These are phyloP conservation scores for Papilio polyxenes DNA, from an alignment of 1,140 invertebrate genomes.

Conservation along the genomic window DNA sequence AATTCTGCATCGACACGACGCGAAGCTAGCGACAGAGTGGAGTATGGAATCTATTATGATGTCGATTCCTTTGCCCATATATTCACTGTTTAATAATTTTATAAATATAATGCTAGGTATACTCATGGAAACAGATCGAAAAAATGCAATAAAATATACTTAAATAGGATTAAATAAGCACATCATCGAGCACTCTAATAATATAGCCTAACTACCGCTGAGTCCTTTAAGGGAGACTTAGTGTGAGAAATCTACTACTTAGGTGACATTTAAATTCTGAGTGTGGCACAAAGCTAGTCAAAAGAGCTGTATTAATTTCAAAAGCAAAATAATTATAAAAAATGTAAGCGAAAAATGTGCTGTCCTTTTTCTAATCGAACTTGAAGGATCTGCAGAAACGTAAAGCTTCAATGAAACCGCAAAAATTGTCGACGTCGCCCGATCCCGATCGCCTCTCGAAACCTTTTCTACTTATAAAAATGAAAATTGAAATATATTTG, in stretches of 20 bases:
- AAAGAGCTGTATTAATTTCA: not conserved
- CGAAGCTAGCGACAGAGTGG: not conserved
- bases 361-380: not conserved
- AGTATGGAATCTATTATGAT: not conserved
- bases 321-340: not conserved
- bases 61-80: not conserved
- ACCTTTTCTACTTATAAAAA: slow-evolving; percentile 23
- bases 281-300: not conserved
- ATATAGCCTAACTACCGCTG: no score
- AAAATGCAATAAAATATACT: not conserved
- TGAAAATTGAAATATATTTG: slow-evolving; percentile 4
- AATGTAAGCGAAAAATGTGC: not conserved
- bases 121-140: no score
- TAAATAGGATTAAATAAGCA: not conserved
- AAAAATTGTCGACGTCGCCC: slow-evolving; percentile 13
- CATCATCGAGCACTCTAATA: no score
- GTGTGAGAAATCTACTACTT: not conserved
- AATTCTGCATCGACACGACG: slow-evolving; percentile 6
- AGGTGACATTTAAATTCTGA: not conserved
- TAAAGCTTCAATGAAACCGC: slow-evolving; percentile 11
- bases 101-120: not conserved
- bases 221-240: no score
- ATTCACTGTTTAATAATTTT: not conserved
- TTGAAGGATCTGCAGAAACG: not conserved
- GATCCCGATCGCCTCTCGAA: slow-evolving; percentile 7